Base-by-base conservation (phyloP, 1,140 invertebrate genomes). In the Brevipalpus yothersi region DNA sequence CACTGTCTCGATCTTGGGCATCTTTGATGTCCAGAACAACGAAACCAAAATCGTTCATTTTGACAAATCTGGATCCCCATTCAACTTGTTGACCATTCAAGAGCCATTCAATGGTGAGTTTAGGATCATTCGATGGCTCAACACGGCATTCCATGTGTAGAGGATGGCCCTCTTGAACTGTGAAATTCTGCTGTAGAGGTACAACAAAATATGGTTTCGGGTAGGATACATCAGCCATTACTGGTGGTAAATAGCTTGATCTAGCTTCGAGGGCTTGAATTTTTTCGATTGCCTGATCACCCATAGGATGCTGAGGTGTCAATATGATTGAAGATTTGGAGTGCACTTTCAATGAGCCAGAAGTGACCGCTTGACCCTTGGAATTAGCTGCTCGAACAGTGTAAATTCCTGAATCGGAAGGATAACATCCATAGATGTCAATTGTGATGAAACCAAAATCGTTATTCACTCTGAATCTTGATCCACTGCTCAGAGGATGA, bases 81-180 rank as follows among this genome's bases (percentile, higher is more conserved):
- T 83, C 81, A 65, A 95, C 80, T 1, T 89, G 87, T 66, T 79
- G 77, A 58, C 89, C 90, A 73, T 95, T 88, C 68, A 84, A 82
- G 70, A 79, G 92, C 91, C 91, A 95, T 73, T 94, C 89, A 23
- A 96, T 86, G 60, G 82, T 80, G 84, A 95, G 88, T 0, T 86
- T 90, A 7, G 88, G 85, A 73, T 96, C 91, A 69, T 90, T 91
- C 0, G 91, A 85, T 1, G 90, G 91, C 8, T 87, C 86, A 7
- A 98, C 72, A 5, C 88, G 91, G 17, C 89, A 90, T 75, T 98
- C 92, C 67, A 98, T 77, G 73, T 96, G 92, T 61, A 88, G 85
- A 43, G 81, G 82, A 63, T 83, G 78, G n/a, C 89, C 88, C 73
- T 93, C 90, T 40, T 79, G 75, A 9, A 87, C 75, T 66, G 84